A percentile compares a stretch with the other conserved stretches of the same genome.
Evolutionary conservation across 2,888 invertebrate genomes (phyloP).

Genomic region (Crepidodera aurea): DNA sequence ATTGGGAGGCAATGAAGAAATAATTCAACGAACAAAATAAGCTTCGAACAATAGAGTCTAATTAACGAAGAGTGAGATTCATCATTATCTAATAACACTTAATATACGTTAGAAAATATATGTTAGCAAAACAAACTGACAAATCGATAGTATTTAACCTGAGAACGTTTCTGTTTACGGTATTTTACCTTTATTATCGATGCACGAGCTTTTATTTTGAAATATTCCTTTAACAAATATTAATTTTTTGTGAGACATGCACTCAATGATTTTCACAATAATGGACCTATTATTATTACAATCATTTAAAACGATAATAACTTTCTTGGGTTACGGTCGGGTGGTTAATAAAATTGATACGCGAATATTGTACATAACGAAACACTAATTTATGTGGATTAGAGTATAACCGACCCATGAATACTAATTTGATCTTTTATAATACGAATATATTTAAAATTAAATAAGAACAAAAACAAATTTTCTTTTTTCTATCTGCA

Average conservation of each 20-base stretch:
- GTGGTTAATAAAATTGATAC: slow-evolving; percentile 21
- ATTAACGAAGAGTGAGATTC: slow-evolving; percentile 14
- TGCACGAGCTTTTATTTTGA: slow-evolving; percentile 16
- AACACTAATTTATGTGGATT: slow-evolving; percentile 19
- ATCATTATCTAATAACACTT: slow-evolving; percentile 10
- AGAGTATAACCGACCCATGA: not conserved
- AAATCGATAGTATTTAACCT: slow-evolving; percentile 5
- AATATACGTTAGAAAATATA: not conserved
- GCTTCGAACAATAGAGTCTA: slow-evolving; percentile 10
- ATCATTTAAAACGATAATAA: slow-evolving; percentile 18
- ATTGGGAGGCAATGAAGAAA: slow-evolving; percentile 8
- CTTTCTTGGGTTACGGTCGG: slow-evolving; percentile 27
- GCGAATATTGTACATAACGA: slow-evolving; percentile 17
- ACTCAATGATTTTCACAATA: slow-evolving; percentile 18
- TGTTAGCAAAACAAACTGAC: not conserved
- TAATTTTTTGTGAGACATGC: slow-evolving; percentile 9
- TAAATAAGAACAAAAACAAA: no score
- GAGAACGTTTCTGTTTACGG: not conserved
- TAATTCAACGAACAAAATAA: slow-evolving; percentile 6
- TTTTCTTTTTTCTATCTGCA: no score
- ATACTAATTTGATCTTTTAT: slow-evolving; percentile 5
- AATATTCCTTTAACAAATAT: slow-evolving; percentile 13
- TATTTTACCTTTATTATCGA: slow-evolving; percentile 1
- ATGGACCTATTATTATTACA: slow-evolving; percentile 13
- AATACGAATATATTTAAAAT: no score